phyloP scores from a whole-genome alignment of 2,113 vertebrate genomes.

The Ptilorrhoa leucosticta region DNA sequence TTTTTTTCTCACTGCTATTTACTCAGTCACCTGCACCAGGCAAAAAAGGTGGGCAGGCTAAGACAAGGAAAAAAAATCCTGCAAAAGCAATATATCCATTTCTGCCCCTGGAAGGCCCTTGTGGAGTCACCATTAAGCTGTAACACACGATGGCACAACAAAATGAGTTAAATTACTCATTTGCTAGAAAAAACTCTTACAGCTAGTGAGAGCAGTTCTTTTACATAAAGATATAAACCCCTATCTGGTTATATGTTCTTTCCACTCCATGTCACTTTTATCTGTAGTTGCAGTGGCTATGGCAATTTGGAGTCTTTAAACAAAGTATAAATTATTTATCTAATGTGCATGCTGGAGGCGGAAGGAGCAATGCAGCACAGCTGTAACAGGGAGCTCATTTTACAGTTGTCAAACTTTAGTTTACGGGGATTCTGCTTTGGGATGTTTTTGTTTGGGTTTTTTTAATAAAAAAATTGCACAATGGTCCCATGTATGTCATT shows the following conservation, averaged over 20 bases:
- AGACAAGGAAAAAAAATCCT: neutral
- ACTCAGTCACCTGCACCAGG: neutral
- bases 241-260: neutral
- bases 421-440: neutral
- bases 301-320: neutral
- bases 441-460: neutral
- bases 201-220: neutral
- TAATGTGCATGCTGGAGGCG: neutral
- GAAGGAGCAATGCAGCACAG: neutral
- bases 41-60: neutral
- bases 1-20: neutral
- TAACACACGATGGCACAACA: neutral
- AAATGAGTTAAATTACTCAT: neutral
- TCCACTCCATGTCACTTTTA: neutral
- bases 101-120: neutral
- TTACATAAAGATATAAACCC: neutral
- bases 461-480: neutral
- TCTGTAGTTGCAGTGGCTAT: neutral
- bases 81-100: neutral
- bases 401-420: neutral
- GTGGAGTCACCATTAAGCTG: neutral
- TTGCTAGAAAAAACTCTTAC: neutral
- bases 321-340: neutral
- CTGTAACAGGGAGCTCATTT: neutral
- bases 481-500: neutral